Percentiles rank a stretch among this genome's conserved stretches.
Evolutionary conservation across 2,888 invertebrate genomes (phyloP).

Genomic region (Tinea semifulvella): DNA sequence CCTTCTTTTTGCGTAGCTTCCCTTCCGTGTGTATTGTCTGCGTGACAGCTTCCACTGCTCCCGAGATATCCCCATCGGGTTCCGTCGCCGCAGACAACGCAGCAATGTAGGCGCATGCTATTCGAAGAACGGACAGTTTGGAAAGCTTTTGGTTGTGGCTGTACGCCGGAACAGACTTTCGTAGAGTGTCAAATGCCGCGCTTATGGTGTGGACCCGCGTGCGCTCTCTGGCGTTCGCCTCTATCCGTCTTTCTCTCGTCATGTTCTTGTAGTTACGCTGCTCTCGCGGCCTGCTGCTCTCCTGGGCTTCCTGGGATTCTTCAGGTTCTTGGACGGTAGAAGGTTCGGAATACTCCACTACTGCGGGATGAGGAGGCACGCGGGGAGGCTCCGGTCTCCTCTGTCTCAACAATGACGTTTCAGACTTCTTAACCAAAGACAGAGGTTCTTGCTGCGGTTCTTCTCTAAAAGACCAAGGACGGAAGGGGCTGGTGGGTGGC

Average conservation of each 20-base stretch:
- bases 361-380: constrained; percentile 65
- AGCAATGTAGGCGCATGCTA: constrained; percentile 93
- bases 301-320: constrained; percentile 50
- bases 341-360: constrained; percentile 29
- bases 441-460: constrained; percentile 72
- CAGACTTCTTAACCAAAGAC: constrained; percentile 64
- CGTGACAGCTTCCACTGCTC: constrained; percentile 89
- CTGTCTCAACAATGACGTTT: constrained; percentile 39
- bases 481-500: constrained; percentile 60
- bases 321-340: too few relatives aligned
- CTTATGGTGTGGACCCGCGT: constrained; percentile 95
- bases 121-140: constrained; percentile 89
- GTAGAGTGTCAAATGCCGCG: constrained; percentile 91
- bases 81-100: constrained; percentile 82
- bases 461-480: constrained; percentile 71
- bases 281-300: constrained; percentile 71
- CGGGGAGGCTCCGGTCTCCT: constrained; percentile 44
- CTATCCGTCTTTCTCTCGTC: constrained; percentile 91
- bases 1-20: constrained; percentile 85
- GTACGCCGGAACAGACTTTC: constrained; percentile 87
- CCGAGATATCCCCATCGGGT: constrained; percentile 70
- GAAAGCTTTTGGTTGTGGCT: constrained; percentile 94
- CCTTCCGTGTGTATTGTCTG: constrained; percentile 93
- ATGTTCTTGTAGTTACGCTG: constrained; percentile 95
- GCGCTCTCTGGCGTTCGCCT: constrained; percentile 92